A percentile compares a stretch with the other conserved stretches of the same genome.
Evolutionary conservation across 64 coral and sea anemone species (phyloP).

Genomic region (Orbicella faveolata): DNA sequence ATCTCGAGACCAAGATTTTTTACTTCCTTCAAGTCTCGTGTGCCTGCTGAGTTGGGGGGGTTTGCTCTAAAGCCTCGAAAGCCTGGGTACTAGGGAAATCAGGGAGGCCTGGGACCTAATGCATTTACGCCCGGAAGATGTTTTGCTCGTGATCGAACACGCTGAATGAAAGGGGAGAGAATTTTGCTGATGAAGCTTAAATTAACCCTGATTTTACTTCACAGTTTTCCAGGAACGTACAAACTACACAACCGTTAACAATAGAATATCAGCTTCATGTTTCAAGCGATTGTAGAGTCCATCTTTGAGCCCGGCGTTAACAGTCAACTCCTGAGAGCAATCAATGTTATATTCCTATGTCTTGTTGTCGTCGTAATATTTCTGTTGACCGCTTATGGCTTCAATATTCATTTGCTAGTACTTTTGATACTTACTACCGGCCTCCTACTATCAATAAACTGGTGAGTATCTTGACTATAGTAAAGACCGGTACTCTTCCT

Average conservation of each 20-base stretch:
- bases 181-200: too few species aligned
- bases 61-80: too few species aligned
- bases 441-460: constrained; percentile 75
- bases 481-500: too few species aligned
- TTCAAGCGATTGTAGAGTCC: constrained; percentile 71
- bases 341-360: constrained; percentile 72
- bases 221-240: not conserved
- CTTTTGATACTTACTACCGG: constrained; percentile 55
- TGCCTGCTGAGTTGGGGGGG: too few species aligned
- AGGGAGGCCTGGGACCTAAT: too few species aligned
- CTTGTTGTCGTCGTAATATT: constrained; percentile 50
- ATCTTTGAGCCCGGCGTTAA: constrained; percentile 89
- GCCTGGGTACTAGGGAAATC: too few species aligned
- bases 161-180: too few species aligned
- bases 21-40: too few species aligned
- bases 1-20: too few species aligned
- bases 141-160: too few species aligned
- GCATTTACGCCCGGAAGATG: too few species aligned
- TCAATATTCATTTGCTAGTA: constrained; percentile 77
- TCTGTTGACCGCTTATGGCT: constrained; percentile 60
- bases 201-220: not conserved
- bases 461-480: constrained; percentile 36
- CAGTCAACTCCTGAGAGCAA: constrained; percentile 59
- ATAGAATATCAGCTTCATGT: constrained; percentile 22
- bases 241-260: not conserved